A percentile compares a stretch with the other conserved stretches of the same genome.
phyloP scores from a whole-genome alignment of 2,113 vertebrate genomes.

The Aspidoscelis tigris region DNA sequence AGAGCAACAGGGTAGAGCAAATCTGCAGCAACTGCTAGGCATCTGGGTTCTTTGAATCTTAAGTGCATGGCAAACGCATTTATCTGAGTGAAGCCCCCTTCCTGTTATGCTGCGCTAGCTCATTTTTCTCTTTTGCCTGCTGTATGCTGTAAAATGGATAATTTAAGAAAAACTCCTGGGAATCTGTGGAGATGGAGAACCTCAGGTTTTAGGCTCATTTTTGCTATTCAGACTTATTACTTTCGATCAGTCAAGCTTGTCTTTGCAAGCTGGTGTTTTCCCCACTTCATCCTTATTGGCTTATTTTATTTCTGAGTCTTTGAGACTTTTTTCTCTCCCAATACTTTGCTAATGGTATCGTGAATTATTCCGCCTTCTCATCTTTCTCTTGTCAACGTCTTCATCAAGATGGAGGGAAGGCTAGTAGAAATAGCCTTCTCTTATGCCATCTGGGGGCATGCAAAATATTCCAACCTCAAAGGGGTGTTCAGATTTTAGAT shows the following conservation, averaged over 20 bases:
- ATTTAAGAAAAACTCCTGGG: neutral
- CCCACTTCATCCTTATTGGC: neutral
- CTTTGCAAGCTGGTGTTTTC: neutral
- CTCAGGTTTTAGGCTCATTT: neutral
- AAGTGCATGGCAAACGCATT: conserved; percentile 4
- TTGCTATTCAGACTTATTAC: conserved; percentile 6
- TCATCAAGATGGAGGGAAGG: neutral
- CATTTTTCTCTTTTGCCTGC: neutral
- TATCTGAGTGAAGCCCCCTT: neutral
- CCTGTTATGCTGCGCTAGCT: neutral
- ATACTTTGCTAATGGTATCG: neutral
- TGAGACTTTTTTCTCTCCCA: neutral
- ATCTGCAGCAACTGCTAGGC: neutral
- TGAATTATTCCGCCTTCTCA: neutral
- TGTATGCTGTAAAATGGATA: conserved; percentile 1
- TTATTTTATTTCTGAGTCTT: neutral
- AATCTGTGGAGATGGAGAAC: neutral
- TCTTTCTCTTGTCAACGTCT: too few relatives aligned
- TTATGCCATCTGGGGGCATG: neutral
- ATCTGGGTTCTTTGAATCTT: conserved; percentile 1
- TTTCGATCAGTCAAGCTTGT: neutral
- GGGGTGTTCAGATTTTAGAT: too few relatives aligned
- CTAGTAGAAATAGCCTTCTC: neutral
- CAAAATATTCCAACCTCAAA: too few relatives aligned
- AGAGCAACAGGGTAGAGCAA: neutral